Conservation (phyloP, 2,797 vertebrate species). For the Myotis planiceps region DNA sequence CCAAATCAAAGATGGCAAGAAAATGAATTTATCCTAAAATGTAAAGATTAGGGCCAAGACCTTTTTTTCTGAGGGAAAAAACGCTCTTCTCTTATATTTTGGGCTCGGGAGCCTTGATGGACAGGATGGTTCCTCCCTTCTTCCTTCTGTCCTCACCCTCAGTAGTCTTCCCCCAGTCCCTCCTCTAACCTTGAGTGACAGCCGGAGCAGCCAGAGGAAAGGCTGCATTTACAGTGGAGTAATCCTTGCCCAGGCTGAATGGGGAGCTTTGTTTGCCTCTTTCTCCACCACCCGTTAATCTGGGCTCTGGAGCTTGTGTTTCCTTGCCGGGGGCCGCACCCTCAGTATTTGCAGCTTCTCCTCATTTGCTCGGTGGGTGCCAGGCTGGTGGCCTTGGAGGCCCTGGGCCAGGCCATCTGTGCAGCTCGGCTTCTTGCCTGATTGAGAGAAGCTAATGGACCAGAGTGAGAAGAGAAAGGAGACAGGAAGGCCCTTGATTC, state of each 20-base stretch:
- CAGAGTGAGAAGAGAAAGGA: neutral
- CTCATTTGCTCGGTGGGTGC: neutral
- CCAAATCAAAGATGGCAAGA: constrained; percentile 38
- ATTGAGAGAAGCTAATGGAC: neutral
- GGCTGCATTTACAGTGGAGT: fast-evolving
- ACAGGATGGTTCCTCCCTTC: neutral
- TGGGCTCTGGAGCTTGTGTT: neutral
- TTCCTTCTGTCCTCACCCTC: neutral
- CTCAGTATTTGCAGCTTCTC: neutral
- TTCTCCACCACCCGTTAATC: neutral
- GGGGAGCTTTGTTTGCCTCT: neutral
- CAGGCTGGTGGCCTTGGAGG: neutral
- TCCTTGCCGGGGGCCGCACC: neutral
- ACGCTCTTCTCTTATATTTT: neutral
- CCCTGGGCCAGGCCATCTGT: neutral
- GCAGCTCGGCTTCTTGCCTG: neutral
- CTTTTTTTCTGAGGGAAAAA: neutral
- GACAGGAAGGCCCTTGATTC: neutral
- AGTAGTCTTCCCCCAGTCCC: neutral
- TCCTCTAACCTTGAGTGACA: neutral
- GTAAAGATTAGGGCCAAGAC: neutral
- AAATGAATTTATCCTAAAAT: neutral
- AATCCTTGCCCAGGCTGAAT: fast-evolving
- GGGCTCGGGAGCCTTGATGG: neutral
- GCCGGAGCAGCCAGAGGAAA: neutral